A percentile compares a stretch with the other conserved stretches of the same genome.
These are phyloP conservation scores for Polymixis lichenea DNA, from an alignment of 2,888 invertebrate species.

Conservation along the genomic window DNA sequence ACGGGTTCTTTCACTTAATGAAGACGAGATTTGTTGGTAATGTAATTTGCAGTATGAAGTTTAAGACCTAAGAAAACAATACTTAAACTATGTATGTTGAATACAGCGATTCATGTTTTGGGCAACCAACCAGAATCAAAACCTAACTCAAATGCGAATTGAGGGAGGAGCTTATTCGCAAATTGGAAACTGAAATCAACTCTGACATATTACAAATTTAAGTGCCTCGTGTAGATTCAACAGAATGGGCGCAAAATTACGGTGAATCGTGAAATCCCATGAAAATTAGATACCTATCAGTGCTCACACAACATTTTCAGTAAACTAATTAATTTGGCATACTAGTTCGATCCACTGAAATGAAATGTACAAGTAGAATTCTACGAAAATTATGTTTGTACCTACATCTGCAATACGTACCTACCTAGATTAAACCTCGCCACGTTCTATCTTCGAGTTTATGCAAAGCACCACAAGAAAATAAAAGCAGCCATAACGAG, in stretches of 20 bases:
- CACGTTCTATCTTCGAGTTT: conserved; percentile 18
- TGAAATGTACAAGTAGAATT: neutral
- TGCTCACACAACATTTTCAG: conserved; percentile 14
- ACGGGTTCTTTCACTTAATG: conserved; percentile 12
- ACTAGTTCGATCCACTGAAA: neutral
- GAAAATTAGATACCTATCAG: conserved; percentile 30
- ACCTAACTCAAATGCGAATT: conserved; percentile 24
- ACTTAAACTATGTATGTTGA: neutral
- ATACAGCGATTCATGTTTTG: neutral
- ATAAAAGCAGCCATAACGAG: conserved; percentile 56
- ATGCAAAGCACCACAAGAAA: conserved; percentile 47
- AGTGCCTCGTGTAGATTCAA: conserved; percentile 7
- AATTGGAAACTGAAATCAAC: conserved; percentile 43
- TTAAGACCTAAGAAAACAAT: neutral
- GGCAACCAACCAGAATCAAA: neutral
- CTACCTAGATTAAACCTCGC: conserved; percentile 22
- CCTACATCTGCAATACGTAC: conserved; percentile 5
- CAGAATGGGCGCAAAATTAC: conserved; percentile 41
- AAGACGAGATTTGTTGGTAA: neutral
- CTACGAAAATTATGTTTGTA: neutral
- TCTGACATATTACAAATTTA: conserved; percentile 31
- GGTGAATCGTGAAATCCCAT: conserved; percentile 37
- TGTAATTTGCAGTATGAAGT: neutral
- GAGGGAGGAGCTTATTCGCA: conserved; percentile 12
- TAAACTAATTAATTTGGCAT: conserved; percentile 35